phyloP scores from a whole-genome alignment of 2,888 invertebrate species.

The Corbicula japonica region DNA sequence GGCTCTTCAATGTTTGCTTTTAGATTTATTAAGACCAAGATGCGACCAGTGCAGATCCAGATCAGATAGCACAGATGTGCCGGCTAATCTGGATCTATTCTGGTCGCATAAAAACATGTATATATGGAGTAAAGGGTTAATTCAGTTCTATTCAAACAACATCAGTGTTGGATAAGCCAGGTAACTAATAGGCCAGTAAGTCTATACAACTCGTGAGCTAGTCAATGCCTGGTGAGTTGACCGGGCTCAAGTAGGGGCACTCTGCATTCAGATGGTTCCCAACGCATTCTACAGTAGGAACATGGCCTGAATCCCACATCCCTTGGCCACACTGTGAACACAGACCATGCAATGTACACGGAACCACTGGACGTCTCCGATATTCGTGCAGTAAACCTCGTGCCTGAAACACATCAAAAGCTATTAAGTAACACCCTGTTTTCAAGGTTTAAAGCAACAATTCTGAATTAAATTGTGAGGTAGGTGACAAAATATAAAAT shows the following conservation, averaged over 20 bases:
- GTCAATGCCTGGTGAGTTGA: conserved; percentile 46
- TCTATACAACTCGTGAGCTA: not conserved
- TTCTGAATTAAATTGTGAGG: too few relatives aligned
- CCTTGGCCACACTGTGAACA: conserved; percentile 96
- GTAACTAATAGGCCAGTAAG: not conserved
- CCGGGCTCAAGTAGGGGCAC: conserved; percentile 76
- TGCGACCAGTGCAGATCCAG: too few relatives aligned
- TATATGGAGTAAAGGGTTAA: too few relatives aligned
- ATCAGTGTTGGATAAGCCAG: not conserved
- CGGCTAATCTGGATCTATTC: too few relatives aligned
- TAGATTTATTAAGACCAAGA: too few relatives aligned
- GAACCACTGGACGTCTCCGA: conserved; percentile 94
- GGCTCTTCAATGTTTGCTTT: too few relatives aligned
- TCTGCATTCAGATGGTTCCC: conserved; percentile 77
- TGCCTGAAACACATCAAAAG: conserved; percentile 89
- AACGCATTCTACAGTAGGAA: conserved; percentile 93
- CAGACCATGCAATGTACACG: conserved; percentile 95
- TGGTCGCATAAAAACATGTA: too few relatives aligned
- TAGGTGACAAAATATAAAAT: too few relatives aligned
- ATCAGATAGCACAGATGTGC: too few relatives aligned
- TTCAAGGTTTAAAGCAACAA: too few relatives aligned
- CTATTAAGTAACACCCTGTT: too few relatives aligned
- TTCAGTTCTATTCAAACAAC: not conserved
- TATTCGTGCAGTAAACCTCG: conserved; percentile 96
- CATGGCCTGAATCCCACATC: conserved; percentile 97